Percentiles rank a stretch among this genome's conserved stretches.
Evolutionary conservation across 2,113 vertebrate genomes (phyloP).

Genomic region (Gorilla gorilla): DNA sequence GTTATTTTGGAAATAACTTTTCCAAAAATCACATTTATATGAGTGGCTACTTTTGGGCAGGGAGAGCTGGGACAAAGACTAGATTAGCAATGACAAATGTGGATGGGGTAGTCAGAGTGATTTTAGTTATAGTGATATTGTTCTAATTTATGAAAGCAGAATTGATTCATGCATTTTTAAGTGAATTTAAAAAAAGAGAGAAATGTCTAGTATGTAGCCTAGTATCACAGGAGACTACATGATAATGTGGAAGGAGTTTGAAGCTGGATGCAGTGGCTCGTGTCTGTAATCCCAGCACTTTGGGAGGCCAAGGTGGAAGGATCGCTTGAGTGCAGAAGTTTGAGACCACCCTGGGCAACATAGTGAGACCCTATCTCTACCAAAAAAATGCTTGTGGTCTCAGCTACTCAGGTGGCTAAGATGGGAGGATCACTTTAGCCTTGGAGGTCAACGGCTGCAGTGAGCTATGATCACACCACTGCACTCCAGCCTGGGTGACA

Average conservation of each 20-base stretch:
- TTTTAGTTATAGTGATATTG: background rate
- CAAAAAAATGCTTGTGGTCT: no score
- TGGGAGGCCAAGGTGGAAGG: no score
- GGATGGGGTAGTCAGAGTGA: background rate
- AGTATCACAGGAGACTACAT: background rate
- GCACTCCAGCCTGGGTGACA: no score
- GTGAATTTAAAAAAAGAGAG: background rate
- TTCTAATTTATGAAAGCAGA: slow-evolving; percentile 3
- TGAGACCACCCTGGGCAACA: no score
- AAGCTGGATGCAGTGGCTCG: no score
- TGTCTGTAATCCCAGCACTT: no score
- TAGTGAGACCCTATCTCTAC: no score
- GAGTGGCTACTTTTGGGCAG: slow-evolving; percentile 15
- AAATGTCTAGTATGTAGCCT: background rate
- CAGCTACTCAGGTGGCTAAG: no score
- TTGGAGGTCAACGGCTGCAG: no score
- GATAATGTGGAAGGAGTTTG: background rate
- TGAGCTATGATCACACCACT: no score
- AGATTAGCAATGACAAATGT: background rate
- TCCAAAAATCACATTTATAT: slow-evolving; percentile 19
- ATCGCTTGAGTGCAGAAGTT: no score
- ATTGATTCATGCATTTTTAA: background rate
- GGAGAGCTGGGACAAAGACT: background rate
- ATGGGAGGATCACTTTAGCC: no score
- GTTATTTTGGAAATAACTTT: slow-evolving; percentile 57